Evolutionary conservation across 2,113 vertebrate species (phyloP).

Genomic region (Amia ocellicauda): DNA sequence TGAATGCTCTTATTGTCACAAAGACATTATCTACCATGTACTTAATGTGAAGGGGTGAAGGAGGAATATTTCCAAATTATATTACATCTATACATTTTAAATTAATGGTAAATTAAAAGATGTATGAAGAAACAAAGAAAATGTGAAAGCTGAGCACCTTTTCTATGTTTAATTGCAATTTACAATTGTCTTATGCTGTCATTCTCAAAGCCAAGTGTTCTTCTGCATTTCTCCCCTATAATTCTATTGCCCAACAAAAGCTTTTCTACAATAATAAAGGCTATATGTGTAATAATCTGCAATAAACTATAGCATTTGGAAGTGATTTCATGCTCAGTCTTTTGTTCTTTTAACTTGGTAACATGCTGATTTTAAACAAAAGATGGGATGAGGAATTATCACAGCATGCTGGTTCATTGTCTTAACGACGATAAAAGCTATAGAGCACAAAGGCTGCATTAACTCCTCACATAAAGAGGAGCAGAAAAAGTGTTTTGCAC

Average conservation of each 20-base stretch:
- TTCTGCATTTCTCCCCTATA: constrained; percentile 2
- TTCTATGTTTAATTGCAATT: too few species aligned
- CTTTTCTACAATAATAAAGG: constrained; percentile 26
- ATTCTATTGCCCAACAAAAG: constrained; percentile 3
- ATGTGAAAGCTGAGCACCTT: too few species aligned
- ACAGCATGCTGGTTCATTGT: not conserved
- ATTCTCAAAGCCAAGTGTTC: not conserved
- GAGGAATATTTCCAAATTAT: too few species aligned
- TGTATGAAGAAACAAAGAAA: too few species aligned
- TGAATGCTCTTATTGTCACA: too few species aligned
- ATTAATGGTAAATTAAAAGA: too few species aligned
- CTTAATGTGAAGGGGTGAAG: too few species aligned
- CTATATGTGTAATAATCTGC: constrained; percentile 15
- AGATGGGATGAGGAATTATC: not conserved
- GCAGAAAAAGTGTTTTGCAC: too few species aligned
- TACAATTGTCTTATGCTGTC: too few species aligned
- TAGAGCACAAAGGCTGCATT: constrained; percentile 29
- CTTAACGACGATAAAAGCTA: constrained; percentile 28
- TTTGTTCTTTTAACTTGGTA: constrained; percentile 21
- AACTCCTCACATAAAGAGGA: too few species aligned
- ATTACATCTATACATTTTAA: too few species aligned
- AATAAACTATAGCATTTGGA: constrained; percentile 18
- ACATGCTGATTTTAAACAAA: constrained; percentile 18
- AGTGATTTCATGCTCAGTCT: constrained; percentile 14
- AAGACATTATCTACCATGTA: too few species aligned